These are phyloP conservation scores for Agrochola litura DNA, from an alignment of 2,888 invertebrate genomes.

Conservation along the genomic window DNA sequence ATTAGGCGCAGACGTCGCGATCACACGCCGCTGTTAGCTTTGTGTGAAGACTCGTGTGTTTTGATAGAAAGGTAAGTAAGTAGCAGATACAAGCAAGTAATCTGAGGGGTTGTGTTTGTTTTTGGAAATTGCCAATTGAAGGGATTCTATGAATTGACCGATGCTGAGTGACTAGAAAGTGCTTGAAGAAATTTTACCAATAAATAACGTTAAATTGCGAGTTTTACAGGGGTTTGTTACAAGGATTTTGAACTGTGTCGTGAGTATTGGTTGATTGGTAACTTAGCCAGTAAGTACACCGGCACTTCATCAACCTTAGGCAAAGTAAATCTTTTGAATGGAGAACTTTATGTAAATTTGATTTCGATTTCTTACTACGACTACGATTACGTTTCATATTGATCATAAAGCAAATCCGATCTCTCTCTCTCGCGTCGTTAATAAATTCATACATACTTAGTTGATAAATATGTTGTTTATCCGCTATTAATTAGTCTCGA, in stretches of 20 bases:
- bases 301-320: not conserved
- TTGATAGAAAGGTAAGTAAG: not conserved
- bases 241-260: not conserved
- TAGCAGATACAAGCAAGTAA: not conserved
- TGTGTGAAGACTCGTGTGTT: slow-evolving; percentile 19
- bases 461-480: slow-evolving; percentile 1
- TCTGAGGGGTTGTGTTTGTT: not conserved
- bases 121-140: not conserved
- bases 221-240: not conserved
- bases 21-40: slow-evolving; percentile 37
- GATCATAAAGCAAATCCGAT: not conserved
- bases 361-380: too few species aligned
- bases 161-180: not conserved
- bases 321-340: not conserved
- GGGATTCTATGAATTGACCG: slow-evolving; percentile 1
- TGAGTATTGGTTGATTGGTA: not conserved
- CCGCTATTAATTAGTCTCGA: slow-evolving; percentile 19
- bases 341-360: not conserved
- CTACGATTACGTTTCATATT: not conserved
- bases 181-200: not conserved
- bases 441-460: not conserved
- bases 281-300: not conserved
- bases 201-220: not conserved
- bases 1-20: slow-evolving; percentile 50
- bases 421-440: not conserved